Evolutionary conservation across 2,888 invertebrate genomes (phyloP), one percentile per base, ranked within the genome.

Genomic region (Rotaria macrura): DNA sequence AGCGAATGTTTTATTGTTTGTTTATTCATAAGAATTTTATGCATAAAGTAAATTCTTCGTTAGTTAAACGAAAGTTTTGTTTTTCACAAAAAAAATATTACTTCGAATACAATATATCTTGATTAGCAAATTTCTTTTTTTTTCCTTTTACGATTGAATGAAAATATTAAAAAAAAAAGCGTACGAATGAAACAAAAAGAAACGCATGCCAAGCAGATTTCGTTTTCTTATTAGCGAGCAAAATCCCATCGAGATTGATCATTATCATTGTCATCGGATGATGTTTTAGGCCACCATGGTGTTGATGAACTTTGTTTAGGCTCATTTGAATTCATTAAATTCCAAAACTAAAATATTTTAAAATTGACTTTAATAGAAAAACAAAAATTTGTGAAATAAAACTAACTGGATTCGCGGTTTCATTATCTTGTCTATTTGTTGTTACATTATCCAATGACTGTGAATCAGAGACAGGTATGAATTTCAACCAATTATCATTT

Each of bases 221-320:
- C n/a, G n/a, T n/a, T n/a, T n/a, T n/a, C n/a, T n/a, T n/a, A n/a
- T 43, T 79, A 79, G 43, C 79, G 79, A 43, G 79, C 79, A 43
- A 79, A 79, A 43, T 79, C 79, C 79, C 79, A 79, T 43, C 43
- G 40, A 25, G 79, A 79, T 43, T 43, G 79, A 40, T 43, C 40
- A 38, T 10, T 43, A 40, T 43, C 43, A 79, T 43, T 14, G 20
- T 6, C 23, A 43, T 79, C 43, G n/a, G 65, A 34, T 34, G 65
- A 65, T 20, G 34, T 1, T 34, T 65, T 65, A 34, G 65, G 20
- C 65, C 65, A 65, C 65, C 65, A 65, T 38, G 65, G 5, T 43
- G 79, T 3, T 7, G 43, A 40, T 6, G 79, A n/a, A 43, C 12
- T 65, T 34, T 34, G 17, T 65, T 34, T 17, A 34, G 65, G 20